Evolutionary conservation across 2,113 vertebrate genomes (phyloP).

Genomic region (Eretmochelys imbricata): DNA sequence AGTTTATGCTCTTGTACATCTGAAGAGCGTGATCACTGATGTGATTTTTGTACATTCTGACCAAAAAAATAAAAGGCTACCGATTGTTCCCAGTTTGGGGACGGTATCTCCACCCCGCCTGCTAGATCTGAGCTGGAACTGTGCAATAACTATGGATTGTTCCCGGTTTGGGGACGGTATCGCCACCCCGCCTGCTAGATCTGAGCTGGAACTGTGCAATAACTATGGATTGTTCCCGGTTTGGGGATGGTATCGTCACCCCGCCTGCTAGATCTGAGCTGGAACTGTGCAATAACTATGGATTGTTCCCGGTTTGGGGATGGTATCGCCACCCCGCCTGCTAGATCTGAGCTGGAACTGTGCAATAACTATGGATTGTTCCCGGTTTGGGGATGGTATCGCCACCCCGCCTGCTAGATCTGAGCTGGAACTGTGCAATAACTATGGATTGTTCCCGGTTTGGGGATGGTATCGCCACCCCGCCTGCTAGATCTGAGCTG

Average conservation of each 20-base stretch:
- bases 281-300: too few relatives aligned
- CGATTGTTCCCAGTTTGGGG: neutral
- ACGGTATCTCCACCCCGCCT: neutral
- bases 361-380: neutral
- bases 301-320: neutral
- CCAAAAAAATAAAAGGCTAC: neutral
- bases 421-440: neutral
- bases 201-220: accelerated
- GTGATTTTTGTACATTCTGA: neutral
- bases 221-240: neutral
- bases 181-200: neutral
- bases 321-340: neutral
- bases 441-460: neutral
- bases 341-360: accelerated
- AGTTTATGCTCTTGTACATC: neutral
- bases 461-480: neutral
- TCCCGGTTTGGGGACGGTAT: neutral
- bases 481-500: neutral
- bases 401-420: neutral
- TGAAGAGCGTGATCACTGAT: neutral
- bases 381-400: neutral
- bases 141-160: neutral
- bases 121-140: neutral
- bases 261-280: too few relatives aligned
- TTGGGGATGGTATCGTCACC: too few relatives aligned